phyloP scores from a whole-genome alignment of 1,140 invertebrate species.

The Drosophila ogumai region DNA sequence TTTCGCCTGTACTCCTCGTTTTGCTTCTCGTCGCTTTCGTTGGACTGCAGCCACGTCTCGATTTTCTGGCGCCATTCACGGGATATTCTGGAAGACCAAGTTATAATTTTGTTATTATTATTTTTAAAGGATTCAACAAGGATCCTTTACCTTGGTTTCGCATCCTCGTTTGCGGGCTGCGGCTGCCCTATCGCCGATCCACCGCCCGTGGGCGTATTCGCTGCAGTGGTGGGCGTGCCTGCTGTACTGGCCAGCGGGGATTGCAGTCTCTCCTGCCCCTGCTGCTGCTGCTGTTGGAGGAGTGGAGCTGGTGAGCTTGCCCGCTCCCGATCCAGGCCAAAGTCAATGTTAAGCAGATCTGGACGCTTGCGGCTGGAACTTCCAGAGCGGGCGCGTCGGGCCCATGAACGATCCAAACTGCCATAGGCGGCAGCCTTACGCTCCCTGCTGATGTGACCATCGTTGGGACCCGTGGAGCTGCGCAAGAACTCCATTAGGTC shows the following conservation, averaged over 20 bases:
- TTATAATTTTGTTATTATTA: neutral
- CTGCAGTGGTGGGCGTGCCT: conserved; percentile 59
- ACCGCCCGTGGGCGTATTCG: conserved; percentile 52
- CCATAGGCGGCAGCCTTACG: conserved; percentile 91
- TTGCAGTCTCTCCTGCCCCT: conserved; percentile 69
- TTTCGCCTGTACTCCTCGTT: conserved; percentile 88
- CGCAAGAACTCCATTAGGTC: conserved; percentile 95
- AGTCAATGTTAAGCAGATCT: conserved; percentile 89
- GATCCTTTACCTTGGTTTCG: conserved; percentile 84
- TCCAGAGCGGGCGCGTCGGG: conserved; percentile 89
- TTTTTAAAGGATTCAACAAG: neutral
- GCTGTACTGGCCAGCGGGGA: conserved; percentile 63
- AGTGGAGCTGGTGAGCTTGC: conserved; percentile 90
- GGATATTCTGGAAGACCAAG: conserved; percentile 71
- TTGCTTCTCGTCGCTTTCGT: conserved; percentile 92
- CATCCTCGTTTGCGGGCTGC: conserved; percentile 84
- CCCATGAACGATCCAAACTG: conserved; percentile 95
- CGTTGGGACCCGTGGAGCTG: conserved; percentile 87
- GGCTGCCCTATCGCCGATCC: conserved; percentile 38
- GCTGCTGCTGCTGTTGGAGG: conserved; percentile 51
- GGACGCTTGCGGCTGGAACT: conserved; percentile 89
- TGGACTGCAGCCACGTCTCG: conserved; percentile 95
- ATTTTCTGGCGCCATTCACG: conserved; percentile 95
- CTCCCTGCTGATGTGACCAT: conserved; percentile 89
- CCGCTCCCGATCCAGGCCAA: conserved; percentile 89